Evolutionary conservation across 2,797 vertebrate genomes (phyloP), one percentile per base, ranked within the genome.

Genomic region (Poecilia velifera): DNA sequence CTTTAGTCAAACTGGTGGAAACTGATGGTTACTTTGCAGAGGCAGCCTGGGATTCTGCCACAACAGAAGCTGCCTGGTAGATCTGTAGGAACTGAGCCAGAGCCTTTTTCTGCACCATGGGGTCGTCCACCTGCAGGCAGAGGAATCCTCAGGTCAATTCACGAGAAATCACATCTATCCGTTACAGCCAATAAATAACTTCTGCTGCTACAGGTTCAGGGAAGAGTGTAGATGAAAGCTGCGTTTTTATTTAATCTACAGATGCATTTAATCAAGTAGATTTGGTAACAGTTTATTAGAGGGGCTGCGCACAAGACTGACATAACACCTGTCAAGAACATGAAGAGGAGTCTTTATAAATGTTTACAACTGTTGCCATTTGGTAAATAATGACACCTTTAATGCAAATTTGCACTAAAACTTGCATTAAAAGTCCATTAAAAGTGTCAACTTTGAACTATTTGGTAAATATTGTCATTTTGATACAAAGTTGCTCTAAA

Each of bases 41-140:
- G 5, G 55, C n/a, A 25, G n/a, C 8, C 71, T 73, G 72, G 81
- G 51, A 2, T 4, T 2, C 1, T 25, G 36, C 62, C 31, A 71
- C 79, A 76, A 1, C 3, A 0, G 83, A 78, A 0, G 81, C 86
- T 1, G 70, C 79, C 45, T 84, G 55, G 84, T 81, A 90, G 45
- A 93, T 57, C 20, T 73, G 76, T 0, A 16, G 0, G 64, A 84
- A 89, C 88, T 93, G 36, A 31, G 92, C 90, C 78, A 94, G 85
- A 49, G 90, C 93, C 22, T 66, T 84, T 3, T 20, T 89, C 85
- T 94, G 93, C 3, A 70, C 71, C 8, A 16, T 0, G 1, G 41
- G 47, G n/a, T 92, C 64, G 0, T 91, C 79, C 6, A 90, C 90
- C 92, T 94, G 86, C 43, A 83, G 49, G 43, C 0, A 78, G 14